Evolutionary conservation across 2,113 vertebrate genomes (phyloP), one percentile per base, ranked within the genome.

Genomic region (Cynocephalus volans): DNA sequence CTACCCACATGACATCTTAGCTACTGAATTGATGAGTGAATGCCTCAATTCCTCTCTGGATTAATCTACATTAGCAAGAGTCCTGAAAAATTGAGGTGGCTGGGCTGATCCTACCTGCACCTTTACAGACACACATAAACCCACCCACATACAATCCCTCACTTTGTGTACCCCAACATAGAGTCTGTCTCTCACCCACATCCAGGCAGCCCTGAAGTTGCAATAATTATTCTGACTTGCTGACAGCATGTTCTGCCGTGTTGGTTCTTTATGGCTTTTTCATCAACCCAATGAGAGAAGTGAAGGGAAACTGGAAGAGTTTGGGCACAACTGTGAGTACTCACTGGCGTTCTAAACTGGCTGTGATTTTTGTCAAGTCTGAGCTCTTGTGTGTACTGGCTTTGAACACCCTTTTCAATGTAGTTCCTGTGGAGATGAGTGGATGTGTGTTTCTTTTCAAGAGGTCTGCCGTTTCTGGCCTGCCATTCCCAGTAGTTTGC

Each of bases 391-490:
- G 14, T 17, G 4, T 36, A 6, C 64, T 60, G n/a, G 54, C n/a
- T 94, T 88, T 85, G 75, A 92, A 84, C 28, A 80, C 14, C 31
- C 24, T 65, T 88, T 90, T 65, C 79, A 90, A 3, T 72, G 19
- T 31, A 65, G 23, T 50, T 91, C 92, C 92, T 58, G 36, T 52
- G 10, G 67, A 88, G 75, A 79, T 60, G 8, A 93, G 54, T 56
- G 9, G 17, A 45, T 67, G 17, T 86, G 23, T n/a, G 5, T 79
- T 93, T 69, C 54, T 31, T 73, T 95, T 92, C 77, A 33, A 19
- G 12, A 87, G 33, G 3, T 58, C 50, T 80, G 36, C 41, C 41
- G 41, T 76, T 75, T 48, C 28, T 31, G 8, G 77, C 21, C 52
- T 95, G 77, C 33, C 19, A 13, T 89, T 92, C 48, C 84, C 65